Conservation (phyloP, 1,140 invertebrate genomes). For the Plodia interpunctella region DNA sequence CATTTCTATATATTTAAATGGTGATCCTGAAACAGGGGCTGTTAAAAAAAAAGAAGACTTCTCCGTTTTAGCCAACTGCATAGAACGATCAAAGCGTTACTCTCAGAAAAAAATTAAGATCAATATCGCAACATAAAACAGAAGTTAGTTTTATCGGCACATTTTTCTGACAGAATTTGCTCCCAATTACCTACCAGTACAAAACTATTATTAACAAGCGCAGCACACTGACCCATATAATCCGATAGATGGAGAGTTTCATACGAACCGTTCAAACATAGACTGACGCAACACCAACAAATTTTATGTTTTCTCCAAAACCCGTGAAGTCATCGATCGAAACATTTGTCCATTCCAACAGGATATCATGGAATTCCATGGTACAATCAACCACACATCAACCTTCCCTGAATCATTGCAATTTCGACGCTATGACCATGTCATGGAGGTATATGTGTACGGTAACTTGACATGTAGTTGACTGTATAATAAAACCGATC, state of each 20-base stretch:
- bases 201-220: constrained; percentile 3
- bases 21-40: too few species aligned
- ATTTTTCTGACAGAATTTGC: not conserved
- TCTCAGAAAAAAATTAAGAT: not conserved
- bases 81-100: not conserved
- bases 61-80: too few species aligned
- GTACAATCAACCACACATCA: too few species aligned
- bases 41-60: too few species aligned
- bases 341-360: not conserved
- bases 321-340: not conserved
- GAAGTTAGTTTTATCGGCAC: not conserved
- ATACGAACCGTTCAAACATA: constrained; percentile 6
- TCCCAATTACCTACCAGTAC: not conserved
- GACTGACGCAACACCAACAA: not conserved
- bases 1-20: too few species aligned
- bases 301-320: not conserved
- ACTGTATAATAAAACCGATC: too few species aligned
- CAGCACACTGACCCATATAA: constrained; percentile 5
- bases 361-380: not conserved
- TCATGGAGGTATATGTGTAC: too few species aligned
- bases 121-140: too few species aligned
- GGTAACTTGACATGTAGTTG: too few species aligned
- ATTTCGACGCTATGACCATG: too few species aligned
- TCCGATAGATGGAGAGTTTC: constrained; percentile 6
- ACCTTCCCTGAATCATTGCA: too few species aligned